Evolutionary conservation across 1,140 invertebrate species (phyloP).

Genomic region (Bradynema listronoti): DNA sequence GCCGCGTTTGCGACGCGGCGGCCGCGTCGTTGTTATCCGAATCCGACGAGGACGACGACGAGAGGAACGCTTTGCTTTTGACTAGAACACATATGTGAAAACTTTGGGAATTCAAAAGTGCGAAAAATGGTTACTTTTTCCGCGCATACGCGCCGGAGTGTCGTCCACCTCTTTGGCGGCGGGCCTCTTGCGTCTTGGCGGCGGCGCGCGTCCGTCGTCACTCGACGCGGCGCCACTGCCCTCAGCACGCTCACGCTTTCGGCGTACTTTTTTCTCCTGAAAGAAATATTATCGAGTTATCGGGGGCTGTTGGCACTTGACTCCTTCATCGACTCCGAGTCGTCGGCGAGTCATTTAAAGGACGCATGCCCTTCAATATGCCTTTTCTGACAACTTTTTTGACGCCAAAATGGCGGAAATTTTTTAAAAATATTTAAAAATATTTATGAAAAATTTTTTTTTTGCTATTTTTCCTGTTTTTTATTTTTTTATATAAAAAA

Average conservation of each 20-base stretch:
- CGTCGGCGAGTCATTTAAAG: too few species aligned
- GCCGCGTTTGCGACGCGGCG: too few species aligned
- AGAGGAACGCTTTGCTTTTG: constrained; percentile 33
- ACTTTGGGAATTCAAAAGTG: neutral
- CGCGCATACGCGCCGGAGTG: constrained; percentile 21
- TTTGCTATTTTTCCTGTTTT: too few species aligned
- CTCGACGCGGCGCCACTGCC: neutral
- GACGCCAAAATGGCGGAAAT: too few species aligned
- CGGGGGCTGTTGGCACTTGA: too few species aligned
- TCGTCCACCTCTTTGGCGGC: constrained; percentile 17
- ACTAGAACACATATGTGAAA: constrained; percentile 17
- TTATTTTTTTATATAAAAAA: too few species aligned
- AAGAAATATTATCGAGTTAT: neutral
- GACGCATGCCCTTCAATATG: too few species aligned
- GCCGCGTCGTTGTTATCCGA: too few species aligned
- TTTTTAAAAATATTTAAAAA: too few species aligned
- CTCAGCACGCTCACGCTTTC: constrained; percentile 10
- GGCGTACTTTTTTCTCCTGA: constrained; percentile 13
- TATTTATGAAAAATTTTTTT: too few species aligned
- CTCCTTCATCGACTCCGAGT: too few species aligned
- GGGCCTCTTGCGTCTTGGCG: neutral
- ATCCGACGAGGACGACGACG: constrained; percentile 24
- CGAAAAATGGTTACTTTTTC: constrained; percentile 21
- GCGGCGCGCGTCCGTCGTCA: neutral
- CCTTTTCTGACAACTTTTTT: too few species aligned